These are phyloP conservation scores for Chloropsis cyanopogon DNA, from an alignment of 2,113 vertebrate genomes.

Conservation along the genomic window DNA sequence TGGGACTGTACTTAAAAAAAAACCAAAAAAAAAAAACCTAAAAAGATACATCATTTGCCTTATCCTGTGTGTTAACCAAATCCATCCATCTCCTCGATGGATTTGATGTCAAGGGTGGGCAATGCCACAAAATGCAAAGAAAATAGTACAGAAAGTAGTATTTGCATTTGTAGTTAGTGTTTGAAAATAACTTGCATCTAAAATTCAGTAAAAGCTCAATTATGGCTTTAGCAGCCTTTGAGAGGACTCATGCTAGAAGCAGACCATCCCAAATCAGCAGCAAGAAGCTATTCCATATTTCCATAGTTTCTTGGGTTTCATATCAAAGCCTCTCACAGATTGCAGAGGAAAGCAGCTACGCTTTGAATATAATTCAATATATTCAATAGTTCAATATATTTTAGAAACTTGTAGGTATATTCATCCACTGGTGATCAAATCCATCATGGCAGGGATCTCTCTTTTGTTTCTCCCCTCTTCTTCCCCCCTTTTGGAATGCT, in stretches of 20 bases:
- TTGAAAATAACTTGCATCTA: neutral
- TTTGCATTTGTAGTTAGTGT: neutral
- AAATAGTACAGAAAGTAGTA: neutral
- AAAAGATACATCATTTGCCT: neutral
- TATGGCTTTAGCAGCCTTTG: neutral
- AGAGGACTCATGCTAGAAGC: neutral
- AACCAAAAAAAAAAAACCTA: neutral
- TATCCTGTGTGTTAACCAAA: neutral
- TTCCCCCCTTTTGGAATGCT: neutral
- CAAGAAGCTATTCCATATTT: neutral
- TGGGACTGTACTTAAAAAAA: neutral
- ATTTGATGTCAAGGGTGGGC: neutral
- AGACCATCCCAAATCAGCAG: neutral
- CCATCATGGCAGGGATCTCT: neutral
- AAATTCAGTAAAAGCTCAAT: neutral
- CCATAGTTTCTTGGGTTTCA: neutral
- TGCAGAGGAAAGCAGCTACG: neutral
- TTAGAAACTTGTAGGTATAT: neutral
- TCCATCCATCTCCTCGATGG: rapidly evolving
- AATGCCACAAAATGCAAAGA: neutral
- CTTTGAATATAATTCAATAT: neutral
- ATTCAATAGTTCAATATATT: slow-evolving; percentile 6
- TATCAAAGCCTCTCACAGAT: neutral
- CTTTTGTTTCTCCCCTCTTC: neutral
- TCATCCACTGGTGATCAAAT: neutral